Percentiles rank a stretch among this genome's conserved stretches.
These are phyloP conservation scores for Scotopteryx bipunctaria DNA, from an alignment of 2,888 invertebrate genomes.

Conservation along the genomic window DNA sequence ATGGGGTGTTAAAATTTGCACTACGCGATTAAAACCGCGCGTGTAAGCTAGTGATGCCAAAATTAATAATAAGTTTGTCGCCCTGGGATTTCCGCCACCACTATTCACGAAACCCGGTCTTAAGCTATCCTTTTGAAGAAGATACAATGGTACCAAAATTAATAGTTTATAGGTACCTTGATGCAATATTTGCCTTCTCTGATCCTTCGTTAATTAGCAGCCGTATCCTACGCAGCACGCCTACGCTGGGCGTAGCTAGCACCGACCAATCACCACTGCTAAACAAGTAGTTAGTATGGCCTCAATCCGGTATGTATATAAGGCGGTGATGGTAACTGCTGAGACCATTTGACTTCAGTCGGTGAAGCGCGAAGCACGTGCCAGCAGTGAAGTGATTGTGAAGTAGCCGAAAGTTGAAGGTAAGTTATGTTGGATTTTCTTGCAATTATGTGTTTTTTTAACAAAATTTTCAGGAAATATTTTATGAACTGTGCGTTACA, in stretches of 20 bases:
- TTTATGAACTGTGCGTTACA: no score
- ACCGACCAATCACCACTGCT: conserved; percentile 57
- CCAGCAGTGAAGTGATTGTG: conserved; percentile 49
- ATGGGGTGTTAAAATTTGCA: no score
- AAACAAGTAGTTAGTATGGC: conserved; percentile 35
- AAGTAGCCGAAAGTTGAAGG: conserved; percentile 55
- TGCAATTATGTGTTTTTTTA: background rate
- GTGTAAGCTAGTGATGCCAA: no score
- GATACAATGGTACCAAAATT: no score
- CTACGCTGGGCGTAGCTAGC: conserved; percentile 72
- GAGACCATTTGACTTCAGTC: conserved; percentile 64
- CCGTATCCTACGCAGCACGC: conserved; percentile 51
- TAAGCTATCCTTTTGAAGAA: no score
- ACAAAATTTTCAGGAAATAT: background rate
- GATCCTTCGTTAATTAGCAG: conserved; percentile 2
- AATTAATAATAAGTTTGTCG: no score
- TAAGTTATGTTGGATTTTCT: conserved; percentile 48
- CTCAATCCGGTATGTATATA: conserved; percentile 56
- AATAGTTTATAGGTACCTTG: background rate
- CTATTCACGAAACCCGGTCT: no score
- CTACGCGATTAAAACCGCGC: no score
- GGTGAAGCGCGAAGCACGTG: conserved; percentile 59
- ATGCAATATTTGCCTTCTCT: conserved; percentile 19
- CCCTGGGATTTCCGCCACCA: no score
- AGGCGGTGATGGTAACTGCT: conserved; percentile 45